phyloP scores from a whole-genome alignment of 2,797 vertebrate species.

The Gallinago nigripennis region DNA sequence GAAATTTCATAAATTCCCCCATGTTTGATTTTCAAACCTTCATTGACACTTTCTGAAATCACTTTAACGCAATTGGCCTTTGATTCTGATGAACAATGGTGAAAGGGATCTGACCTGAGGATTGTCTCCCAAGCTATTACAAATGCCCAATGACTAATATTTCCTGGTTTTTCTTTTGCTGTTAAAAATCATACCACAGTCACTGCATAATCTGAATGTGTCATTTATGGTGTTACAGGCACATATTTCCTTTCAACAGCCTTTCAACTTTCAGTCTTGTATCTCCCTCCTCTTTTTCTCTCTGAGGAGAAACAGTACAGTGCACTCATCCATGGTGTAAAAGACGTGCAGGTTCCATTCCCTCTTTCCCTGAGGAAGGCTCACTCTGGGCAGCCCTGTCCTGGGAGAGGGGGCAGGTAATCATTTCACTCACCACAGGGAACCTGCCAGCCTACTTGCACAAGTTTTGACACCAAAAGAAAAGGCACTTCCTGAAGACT shows the following conservation, averaged over 20 bases:
- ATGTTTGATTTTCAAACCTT: neutral
- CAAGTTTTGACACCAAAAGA: neutral
- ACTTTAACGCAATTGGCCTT: neutral
- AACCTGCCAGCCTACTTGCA: neutral
- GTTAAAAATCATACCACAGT: neutral
- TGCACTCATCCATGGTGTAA: accelerated
- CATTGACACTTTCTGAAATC: neutral
- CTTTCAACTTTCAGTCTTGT: accelerated
- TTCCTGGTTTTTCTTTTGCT: neutral
- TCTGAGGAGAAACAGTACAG: neutral
- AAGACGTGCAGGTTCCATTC: neutral
- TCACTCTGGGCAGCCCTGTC: neutral
- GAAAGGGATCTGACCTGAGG: neutral
- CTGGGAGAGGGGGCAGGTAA: neutral
- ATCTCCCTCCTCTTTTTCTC: neutral
- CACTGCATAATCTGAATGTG: neutral
- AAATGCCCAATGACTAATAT: neutral
- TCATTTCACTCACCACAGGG: neutral
- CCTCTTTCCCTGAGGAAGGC: neutral
- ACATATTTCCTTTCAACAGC: neutral
- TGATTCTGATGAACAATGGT: neutral
- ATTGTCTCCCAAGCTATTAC: neutral
- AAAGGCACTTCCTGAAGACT: neutral
- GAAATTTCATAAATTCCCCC: neutral
- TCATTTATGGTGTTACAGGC: neutral